Evolutionary conservation across 2,113 vertebrate species (phyloP).

Genomic region (Cranoglanis bouderius): DNA sequence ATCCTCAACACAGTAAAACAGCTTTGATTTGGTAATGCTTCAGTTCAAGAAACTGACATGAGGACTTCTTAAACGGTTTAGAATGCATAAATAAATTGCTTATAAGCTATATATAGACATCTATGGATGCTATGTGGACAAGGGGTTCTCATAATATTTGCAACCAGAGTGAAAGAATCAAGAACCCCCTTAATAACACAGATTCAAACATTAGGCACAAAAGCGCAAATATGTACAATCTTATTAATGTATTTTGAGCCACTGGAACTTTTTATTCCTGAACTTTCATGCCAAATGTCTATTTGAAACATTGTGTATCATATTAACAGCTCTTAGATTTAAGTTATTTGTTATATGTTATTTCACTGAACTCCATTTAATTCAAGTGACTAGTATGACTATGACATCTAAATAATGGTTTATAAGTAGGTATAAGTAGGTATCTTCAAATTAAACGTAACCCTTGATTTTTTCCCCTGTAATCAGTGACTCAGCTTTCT

Average conservation of each 20-base stretch:
- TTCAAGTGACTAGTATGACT: neutral
- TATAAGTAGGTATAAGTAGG: too few species aligned
- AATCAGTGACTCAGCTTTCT: neutral
- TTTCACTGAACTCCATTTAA: neutral
- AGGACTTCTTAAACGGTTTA: neutral
- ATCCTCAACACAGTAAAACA: neutral
- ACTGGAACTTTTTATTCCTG: neutral
- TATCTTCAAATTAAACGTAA: neutral
- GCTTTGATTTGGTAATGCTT: neutral
- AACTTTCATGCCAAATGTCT: neutral
- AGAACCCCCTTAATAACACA: neutral
- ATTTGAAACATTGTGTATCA: neutral
- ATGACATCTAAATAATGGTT: neutral
- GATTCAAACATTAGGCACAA: neutral
- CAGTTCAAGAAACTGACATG: neutral
- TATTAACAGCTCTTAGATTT: neutral
- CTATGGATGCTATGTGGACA: neutral
- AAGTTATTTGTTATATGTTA: neutral
- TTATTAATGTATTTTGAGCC: neutral
- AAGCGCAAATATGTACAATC: neutral
- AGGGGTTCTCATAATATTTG: neutral
- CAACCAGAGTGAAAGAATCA: neutral
- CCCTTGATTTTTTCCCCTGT: neutral
- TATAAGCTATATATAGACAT: neutral
- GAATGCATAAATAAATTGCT: neutral